Evolutionary conservation across 2,888 invertebrate genomes (phyloP).

Genomic region (Drosophila recens): DNA sequence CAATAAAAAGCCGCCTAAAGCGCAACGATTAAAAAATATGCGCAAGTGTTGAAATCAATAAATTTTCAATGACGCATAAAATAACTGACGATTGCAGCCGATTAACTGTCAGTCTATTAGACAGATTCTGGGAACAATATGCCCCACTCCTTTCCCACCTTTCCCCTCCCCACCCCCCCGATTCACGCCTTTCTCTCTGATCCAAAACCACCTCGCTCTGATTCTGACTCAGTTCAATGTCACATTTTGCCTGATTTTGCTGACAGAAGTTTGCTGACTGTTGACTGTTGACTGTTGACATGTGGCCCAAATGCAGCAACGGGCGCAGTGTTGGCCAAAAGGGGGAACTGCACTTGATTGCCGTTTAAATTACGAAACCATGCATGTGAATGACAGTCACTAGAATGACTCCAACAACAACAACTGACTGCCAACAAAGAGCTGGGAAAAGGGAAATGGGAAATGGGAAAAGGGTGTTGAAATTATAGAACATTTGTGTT

Average conservation of each 20-base stretch:
- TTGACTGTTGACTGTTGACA: constrained; percentile 68
- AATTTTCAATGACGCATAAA: constrained; percentile 54
- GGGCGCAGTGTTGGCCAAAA: neutral
- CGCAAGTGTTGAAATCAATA: constrained; percentile 65
- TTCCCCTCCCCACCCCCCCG: neutral
- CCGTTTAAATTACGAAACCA: constrained; percentile 76
- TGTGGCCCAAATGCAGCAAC: constrained; percentile 23
- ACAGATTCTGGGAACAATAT: constrained; percentile 16
- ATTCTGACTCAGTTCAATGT: constrained; percentile 39
- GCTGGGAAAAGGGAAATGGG: neutral
- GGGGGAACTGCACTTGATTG: constrained; percentile 52
- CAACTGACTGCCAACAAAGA: neutral
- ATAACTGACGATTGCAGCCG: neutral
- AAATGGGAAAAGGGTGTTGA: constrained; percentile 30
- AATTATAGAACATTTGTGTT: constrained; percentile 76
- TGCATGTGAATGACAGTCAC: constrained; percentile 63
- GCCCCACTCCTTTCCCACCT: neutral
- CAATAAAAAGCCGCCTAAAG: constrained; percentile 32
- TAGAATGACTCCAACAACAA: constrained; percentile 9
- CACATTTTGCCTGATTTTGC: constrained; percentile 75
- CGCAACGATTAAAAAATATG: constrained; percentile 41
- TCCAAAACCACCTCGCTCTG: constrained; percentile 6
- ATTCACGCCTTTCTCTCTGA: neutral
- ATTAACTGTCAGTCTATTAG: neutral
- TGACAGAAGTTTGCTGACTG: constrained; percentile 71